phyloP scores from a whole-genome alignment of 2,888 invertebrate species.

The Argyresthia albistria region DNA sequence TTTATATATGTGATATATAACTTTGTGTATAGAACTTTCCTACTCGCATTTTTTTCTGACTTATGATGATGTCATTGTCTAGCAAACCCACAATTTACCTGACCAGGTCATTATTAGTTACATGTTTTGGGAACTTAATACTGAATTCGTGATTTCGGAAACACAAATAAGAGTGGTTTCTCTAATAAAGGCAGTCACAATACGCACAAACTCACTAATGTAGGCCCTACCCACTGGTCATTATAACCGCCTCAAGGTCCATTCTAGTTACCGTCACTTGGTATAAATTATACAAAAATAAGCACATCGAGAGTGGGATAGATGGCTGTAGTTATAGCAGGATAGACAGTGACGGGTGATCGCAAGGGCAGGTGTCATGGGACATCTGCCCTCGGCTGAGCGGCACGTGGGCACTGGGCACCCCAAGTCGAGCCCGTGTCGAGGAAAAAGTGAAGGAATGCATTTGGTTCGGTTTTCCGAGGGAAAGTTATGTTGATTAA shows the following conservation, averaged over 20 bases:
- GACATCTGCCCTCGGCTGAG: constrained; percentile 59
- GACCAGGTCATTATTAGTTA: no score
- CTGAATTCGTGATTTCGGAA: no score
- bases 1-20: no score
- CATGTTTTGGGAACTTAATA: no score
- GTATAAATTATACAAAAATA: constrained; percentile 72
- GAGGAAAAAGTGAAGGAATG: constrained; percentile 54
- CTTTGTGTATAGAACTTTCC: no score
- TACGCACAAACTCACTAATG: not conserved
- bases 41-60: no score
- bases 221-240: constrained; percentile 38
- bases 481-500: no score
- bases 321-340: constrained; percentile 29
- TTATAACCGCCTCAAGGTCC: constrained; percentile 59
- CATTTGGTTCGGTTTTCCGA: constrained; percentile 1
- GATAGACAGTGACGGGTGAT: constrained; percentile 53
- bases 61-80: no score
- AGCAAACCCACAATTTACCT: no score
- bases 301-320: constrained; percentile 52
- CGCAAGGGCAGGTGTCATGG: constrained; percentile 67
- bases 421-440: constrained; percentile 2
- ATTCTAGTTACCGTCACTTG: constrained; percentile 68
- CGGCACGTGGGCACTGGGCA: constrained; percentile 59
- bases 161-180: no score
- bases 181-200: no score